A percentile compares a stretch with the other conserved stretches of the same genome.
These are phyloP conservation scores for Echinarachnius parma DNA, from an alignment of 53 echinoderm and acorn worm species.

Conservation along the genomic window DNA sequence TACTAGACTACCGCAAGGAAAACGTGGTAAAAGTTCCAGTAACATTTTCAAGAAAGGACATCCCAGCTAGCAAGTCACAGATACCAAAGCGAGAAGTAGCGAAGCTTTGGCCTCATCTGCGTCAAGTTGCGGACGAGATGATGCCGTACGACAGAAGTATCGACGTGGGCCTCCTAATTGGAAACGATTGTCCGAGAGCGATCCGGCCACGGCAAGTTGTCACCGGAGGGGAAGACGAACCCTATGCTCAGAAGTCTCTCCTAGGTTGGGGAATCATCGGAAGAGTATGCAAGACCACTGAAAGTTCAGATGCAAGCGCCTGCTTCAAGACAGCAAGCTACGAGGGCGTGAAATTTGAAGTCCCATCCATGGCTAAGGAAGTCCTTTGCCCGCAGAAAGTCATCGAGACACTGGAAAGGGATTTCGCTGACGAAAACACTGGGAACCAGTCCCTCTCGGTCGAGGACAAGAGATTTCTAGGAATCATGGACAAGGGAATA, in stretches of 20 bases:
- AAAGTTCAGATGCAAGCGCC: too few species aligned
- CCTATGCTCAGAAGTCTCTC: slow-evolving; percentile 27
- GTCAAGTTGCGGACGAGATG: slow-evolving; percentile 19
- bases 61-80: slow-evolving; percentile 45
- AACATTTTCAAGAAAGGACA: slow-evolving; percentile 5
- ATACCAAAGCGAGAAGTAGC: slow-evolving; percentile 42
- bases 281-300: slow-evolving; percentile 24
- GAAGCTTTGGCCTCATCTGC: slow-evolving; percentile 46
- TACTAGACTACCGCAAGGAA: slow-evolving; percentile 30
- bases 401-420: slow-evolving; percentile 39
- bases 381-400: slow-evolving; percentile 2
- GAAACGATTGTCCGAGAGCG: slow-evolving; percentile 45
- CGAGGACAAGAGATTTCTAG: slow-evolving; percentile 47
- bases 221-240: slow-evolving; percentile 45
- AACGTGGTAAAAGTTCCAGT: slow-evolving; percentile 30
- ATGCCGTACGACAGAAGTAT: slow-evolving; percentile 13
- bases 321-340: too few species aligned
- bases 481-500: slow-evolving; percentile 46
- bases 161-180: slow-evolving; percentile 41
- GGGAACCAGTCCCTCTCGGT: slow-evolving; percentile 16
- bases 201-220: slow-evolving; percentile 39
- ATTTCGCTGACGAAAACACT: slow-evolving; percentile 43
- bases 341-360: too few species aligned
- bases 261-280: slow-evolving; percentile 54
- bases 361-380: slow-evolving; percentile 32